Evolutionary conservation across 2,113 vertebrate species (phyloP).

Genomic region (Macroglossus sobrinus): DNA sequence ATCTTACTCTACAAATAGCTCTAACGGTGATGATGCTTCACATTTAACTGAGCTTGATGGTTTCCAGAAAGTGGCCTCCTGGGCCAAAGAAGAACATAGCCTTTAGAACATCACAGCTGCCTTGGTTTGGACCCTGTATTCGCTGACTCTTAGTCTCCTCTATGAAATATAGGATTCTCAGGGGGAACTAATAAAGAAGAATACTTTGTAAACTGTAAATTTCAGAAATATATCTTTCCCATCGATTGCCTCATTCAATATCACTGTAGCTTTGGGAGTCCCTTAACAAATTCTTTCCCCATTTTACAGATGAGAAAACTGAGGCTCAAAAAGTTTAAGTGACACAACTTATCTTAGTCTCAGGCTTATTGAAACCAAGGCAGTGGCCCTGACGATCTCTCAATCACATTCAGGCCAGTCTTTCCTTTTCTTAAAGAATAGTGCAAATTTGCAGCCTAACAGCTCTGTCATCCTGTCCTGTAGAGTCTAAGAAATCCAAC

Average conservation of each 20-base stretch:
- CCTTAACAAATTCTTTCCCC: background rate
- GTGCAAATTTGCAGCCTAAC: accelerated
- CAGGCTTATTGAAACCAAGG: background rate
- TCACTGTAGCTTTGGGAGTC: background rate
- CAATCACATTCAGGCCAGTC: background rate
- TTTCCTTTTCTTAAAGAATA: background rate
- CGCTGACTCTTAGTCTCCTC: background rate
- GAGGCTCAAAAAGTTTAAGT: background rate
- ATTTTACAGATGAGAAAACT: background rate
- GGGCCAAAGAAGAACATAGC: background rate
- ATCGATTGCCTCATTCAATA: background rate
- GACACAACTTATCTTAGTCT: background rate
- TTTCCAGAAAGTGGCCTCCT: background rate
- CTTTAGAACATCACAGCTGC: background rate
- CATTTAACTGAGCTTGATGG: background rate
- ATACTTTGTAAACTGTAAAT: background rate
- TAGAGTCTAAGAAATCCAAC: background rate
- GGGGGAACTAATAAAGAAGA: background rate
- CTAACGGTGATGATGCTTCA: background rate
- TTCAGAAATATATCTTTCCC: background rate
- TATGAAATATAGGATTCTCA: background rate
- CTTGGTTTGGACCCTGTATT: background rate
- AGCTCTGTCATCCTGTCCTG: background rate
- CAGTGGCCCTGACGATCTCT: background rate
- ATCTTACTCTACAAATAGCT: background rate